Base-by-base conservation (phyloP, 2,797 vertebrate species). In the Gymnoscopelus braueri region DNA sequence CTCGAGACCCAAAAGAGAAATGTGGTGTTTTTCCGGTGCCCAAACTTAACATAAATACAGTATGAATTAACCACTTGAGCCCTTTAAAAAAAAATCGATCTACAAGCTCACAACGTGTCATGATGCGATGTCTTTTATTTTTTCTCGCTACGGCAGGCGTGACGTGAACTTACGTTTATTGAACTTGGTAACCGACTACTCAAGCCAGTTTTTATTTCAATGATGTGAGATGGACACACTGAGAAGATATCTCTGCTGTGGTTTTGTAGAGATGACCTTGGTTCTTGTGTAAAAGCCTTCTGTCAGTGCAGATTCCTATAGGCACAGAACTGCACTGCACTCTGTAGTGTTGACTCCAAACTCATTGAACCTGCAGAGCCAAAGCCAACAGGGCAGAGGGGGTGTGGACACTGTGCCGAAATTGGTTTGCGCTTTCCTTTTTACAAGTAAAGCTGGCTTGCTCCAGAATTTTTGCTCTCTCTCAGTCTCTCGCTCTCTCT, bases 321-420 rank as follows among this genome's bases (percentile, higher is more conserved):
- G 84, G 79, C 85, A 80, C 74, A 62, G 65, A 79, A 83, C 39
- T 44, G 39, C 39, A 44, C 75, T 24, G 14, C 14, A 15, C 57
- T 71, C 71, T 63, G 72, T 81, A 72, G 82, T 81, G 79, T 87
- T 88, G 81, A 85, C 87, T 75, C 83, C 82, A 84, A 84, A 74
- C 77, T 75, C 82, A 77, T 77, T 81, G 77, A 87, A 77, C 85
- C 77, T 77, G 71, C 71, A 52, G 60, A 47, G 80, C 88, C 87
- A 90, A 91, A 91, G 86, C 86, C 83, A 91, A 87, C 87, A 86
- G 83, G 84, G 86, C 79, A 79, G 55, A 65, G 81, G 71, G 81
- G 75, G 84, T 80, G 57, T 82, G 88, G 85, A 87, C 87, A 81
- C 75, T 79, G 68, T 71, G 55, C 63, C 75, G 69, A 82, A 90